Evolutionary conservation across 1,140 invertebrate species (phyloP), one percentile per base, ranked within the genome.

Genomic region (Copidosoma floridanum): DNA sequence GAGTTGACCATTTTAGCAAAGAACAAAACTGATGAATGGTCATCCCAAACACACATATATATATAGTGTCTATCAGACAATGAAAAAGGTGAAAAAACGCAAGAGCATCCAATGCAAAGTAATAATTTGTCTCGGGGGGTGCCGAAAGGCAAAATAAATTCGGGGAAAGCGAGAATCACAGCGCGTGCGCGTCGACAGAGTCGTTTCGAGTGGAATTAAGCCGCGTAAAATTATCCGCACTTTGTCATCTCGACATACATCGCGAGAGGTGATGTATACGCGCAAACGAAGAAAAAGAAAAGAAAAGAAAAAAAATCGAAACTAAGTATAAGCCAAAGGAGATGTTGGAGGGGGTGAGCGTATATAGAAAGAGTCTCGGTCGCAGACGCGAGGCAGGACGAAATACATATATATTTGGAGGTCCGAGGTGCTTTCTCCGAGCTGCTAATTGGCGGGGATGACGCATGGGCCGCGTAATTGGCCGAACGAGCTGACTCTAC

Each of bases 391-490:
- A n/a, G n/a, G n/a, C n/a, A n/a, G n/a, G n/a, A n/a, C n/a, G n/a
- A n/a, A n/a, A n/a, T n/a, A n/a, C n/a, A n/a, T n/a, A n/a, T n/a
- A n/a, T n/a, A n/a, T n/a, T n/a, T n/a, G n/a, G n/a, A n/a, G n/a
- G n/a, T n/a, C n/a, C n/a, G n/a, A n/a, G n/a, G n/a, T n/a, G n/a
- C n/a, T n/a, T n/a, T n/a, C n/a, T n/a, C n/a, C n/a, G n/a, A n/a
- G n/a, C 8, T 64, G 60, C 71, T 77, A 77, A 77, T 77, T 77
- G 73, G 73, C 71, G 70, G 66, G 72, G 67, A 73, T 77, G 74
- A 77, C 68, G 66, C 67, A 77, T 73, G 68, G 70, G 60, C 59
- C 59, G 70, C 69, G 61, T 76, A 76, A 77, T 77, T 77, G 74
- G 58, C 51, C 56, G 70, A 77, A 76, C 69, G 73, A 76, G 63